Conservation (phyloP, 37 sponge, comb jelly and placozoan species). For the Agelas oroides region DNA sequence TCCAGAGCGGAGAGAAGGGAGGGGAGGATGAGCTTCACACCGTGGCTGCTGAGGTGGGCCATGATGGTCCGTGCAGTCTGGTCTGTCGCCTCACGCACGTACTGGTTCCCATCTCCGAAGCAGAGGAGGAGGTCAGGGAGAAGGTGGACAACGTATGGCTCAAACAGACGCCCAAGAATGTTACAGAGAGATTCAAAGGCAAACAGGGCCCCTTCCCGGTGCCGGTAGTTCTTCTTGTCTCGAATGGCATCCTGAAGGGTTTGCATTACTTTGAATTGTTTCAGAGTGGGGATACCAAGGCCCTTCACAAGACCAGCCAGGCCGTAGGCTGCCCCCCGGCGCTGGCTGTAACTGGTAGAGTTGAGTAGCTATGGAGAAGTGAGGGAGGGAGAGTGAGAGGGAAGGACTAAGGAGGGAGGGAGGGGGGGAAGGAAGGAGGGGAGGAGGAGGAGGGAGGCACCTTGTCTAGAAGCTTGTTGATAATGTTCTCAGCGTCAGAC, state of each 20-base stretch:
- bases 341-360: slow-evolving; percentile 81
- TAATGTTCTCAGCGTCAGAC: slow-evolving; percentile 71
- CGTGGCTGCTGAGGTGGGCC: slow-evolving; percentile 96
- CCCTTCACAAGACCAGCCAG: slow-evolving; percentile 99
- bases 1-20: slow-evolving; percentile 90
- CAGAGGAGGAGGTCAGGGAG: slow-evolving; percentile 92
- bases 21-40: slow-evolving; percentile 97
- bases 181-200: slow-evolving; percentile 92
- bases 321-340: slow-evolving; percentile 97
- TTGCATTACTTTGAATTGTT: slow-evolving; percentile 84
- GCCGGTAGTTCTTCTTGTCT: slow-evolving; percentile 95
- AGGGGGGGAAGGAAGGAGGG: too few species aligned
- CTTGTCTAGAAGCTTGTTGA: slow-evolving; percentile 86
- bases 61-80: slow-evolving; percentile 93
- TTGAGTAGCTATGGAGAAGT: slow-evolving; percentile 75
- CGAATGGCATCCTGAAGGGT: slow-evolving; percentile 86
- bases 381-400: too few species aligned
- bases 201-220: slow-evolving; percentile 95
- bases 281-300: slow-evolving; percentile 92
- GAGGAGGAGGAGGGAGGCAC: slow-evolving; percentile 22
- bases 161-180: slow-evolving; percentile 95
- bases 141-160: slow-evolving; percentile 96
- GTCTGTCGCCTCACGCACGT: slow-evolving; percentile 95
- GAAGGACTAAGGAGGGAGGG: not conserved
- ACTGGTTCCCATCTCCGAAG: slow-evolving; percentile 98